Evolutionary conservation across 2,888 invertebrate genomes (phyloP), one percentile per base, ranked within the genome.

Genomic region (Eulithis testata): DNA sequence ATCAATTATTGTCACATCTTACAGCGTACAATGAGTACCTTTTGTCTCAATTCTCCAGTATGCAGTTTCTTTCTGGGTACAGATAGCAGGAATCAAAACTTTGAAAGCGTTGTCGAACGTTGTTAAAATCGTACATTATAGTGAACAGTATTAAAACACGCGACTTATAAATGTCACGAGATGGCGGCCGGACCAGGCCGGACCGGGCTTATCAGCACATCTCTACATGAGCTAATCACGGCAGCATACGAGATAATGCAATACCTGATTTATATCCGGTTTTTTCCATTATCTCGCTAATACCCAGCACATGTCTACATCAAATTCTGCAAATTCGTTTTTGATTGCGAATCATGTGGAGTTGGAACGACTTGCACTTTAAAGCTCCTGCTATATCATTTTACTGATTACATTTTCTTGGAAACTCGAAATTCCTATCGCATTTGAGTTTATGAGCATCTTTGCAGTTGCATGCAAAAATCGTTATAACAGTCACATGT

Each of bases 271-370:
- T 60, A 67, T 67, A 67, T 64, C 65, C 60, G 53, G 66, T 66
- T 69, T 70, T 72, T 69, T 73, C 64, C 72, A 69, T 69, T 60
- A 64, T 60, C 52, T 65, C 49, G 59, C 63, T 66, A 62, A 70
- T 68, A 61, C 58, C 50, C 63, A 56, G 59, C 63, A 65, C 56
- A 54, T 58, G 61, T 27, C 51, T 64, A 60, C 63, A 70, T 70
- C 65, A 61, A 63, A 68, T 71, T 73, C 65, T 57, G 59, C 68
- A 63, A 71, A 71, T 69, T 69, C 65, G 68, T 67, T 63, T 68
- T 68, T 66, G 69, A 73, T 72, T 73, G 69, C 73, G 63, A 69
- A 69, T 60, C 67, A 63, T 65, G 60, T 37, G 49, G 12, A 63
- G 44, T 51, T 60, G 56, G 37, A 57, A 63, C 52, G 51, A 63